phyloP scores from a whole-genome alignment of 2,888 invertebrate species.

The Sepioteuthis lessoniana region DNA sequence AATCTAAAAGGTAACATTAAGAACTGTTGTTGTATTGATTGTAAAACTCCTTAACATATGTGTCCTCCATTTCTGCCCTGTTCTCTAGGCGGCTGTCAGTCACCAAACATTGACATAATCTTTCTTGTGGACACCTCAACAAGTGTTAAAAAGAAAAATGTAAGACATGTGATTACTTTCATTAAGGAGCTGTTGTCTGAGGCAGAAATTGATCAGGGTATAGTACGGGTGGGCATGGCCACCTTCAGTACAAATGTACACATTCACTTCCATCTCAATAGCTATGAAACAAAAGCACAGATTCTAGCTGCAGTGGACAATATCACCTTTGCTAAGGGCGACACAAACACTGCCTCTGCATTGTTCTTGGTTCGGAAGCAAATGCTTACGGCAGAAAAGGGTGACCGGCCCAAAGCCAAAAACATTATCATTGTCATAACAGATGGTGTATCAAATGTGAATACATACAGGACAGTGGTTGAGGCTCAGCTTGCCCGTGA shows the following conservation, averaged over 20 bases:
- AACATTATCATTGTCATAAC: constrained; percentile 62
- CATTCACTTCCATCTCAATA: constrained; percentile 67
- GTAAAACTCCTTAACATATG: neutral
- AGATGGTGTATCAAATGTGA: constrained; percentile 66
- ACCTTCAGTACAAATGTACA: constrained; percentile 61
- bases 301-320: constrained; percentile 63
- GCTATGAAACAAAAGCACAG: constrained; percentile 54
- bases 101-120: constrained; percentile 57
- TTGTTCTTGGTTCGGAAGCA: constrained; percentile 57
- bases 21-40: neutral
- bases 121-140: constrained; percentile 64
- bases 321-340: constrained; percentile 60
- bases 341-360: constrained; percentile 65
- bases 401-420: constrained; percentile 59
- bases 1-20: constrained; percentile 5
- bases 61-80: constrained; percentile 34
- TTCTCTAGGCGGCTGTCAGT: constrained; percentile 47
- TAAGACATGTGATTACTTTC: constrained; percentile 57
- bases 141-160: constrained; percentile 60
- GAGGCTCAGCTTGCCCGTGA: constrained; percentile 54
- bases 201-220: constrained; percentile 54
- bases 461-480: constrained; percentile 54
- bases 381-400: constrained; percentile 57
- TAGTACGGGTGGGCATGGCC: constrained; percentile 52
- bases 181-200: constrained; percentile 55